Evolutionary conservation across 1,140 invertebrate species (phyloP), one percentile per base, ranked within the genome.

Genomic region (Drosophila nigrodunni): DNA sequence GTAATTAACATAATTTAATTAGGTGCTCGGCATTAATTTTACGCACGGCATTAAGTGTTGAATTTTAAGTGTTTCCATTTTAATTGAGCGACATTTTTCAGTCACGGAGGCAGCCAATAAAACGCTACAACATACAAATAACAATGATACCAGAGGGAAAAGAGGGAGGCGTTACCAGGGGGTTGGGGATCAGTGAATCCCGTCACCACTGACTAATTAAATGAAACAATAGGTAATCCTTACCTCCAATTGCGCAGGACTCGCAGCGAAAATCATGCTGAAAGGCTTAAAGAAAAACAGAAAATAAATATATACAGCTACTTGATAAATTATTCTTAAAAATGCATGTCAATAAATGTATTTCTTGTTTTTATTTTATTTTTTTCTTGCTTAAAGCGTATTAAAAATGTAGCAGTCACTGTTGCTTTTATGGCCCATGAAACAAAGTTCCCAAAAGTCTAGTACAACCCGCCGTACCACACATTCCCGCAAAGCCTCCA

Each of bases 1-100:
- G 78, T 89, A 89, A 89, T 89, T 89, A 89, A 89, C 85, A 89
- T 89, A 89, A 89, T 89, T 89, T 89, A 89, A 89, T 89, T 89
- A 90, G 83, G 85, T 89, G 85, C 86, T 89, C 74, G 86, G 86
- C 87, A 89, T 89, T 89, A 85, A 89, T 89, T 89, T 89, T 89
- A 89, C 85, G 86, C 85, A 89, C 85, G 81, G 83, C 89, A 85
- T 89, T 85, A 89, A 89, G 86, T 89, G 85, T 89, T 89, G 85
- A 89, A 81, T 89, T 89, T 89, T 89, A 89, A 89, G 85, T 89
- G 85, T 89, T 74, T 88, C 73, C 85, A 89, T 82, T 88, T 88
- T 88, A 88, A 88, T 88, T 88, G 85, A 88, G 83, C 85, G 77
- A 89, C 83, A 88, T 83, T 83, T 88, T 88, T 88, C 69, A 76